These are phyloP conservation scores for Phrynocephalus versicolor DNA, from an alignment of 2,113 vertebrate genomes.

Conservation along the genomic window DNA sequence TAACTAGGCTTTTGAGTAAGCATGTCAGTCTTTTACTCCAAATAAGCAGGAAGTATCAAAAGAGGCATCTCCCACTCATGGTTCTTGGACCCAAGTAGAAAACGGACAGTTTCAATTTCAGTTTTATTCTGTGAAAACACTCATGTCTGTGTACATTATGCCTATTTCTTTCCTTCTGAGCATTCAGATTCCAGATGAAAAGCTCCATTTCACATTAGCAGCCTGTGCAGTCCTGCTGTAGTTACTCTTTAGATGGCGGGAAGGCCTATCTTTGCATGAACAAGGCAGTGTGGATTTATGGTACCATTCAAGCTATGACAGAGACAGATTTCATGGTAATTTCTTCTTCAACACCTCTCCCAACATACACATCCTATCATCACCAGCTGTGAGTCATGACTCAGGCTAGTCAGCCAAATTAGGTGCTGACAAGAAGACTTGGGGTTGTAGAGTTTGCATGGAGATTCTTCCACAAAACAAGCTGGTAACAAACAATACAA, in stretches of 20 bases:
- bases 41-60: too few species aligned
- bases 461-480: constrained; percentile 42
- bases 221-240: background rate
- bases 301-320: background rate
- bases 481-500: constrained; percentile 43
- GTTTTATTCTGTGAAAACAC: background rate
- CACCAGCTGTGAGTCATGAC: constrained; percentile 63
- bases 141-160: background rate
- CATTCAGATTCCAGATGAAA: background rate
- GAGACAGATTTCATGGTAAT: constrained; percentile 22
- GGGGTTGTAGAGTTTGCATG: constrained; percentile 55
- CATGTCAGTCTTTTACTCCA: too few species aligned
- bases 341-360: constrained; percentile 56
- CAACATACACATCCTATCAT: constrained; percentile 43
- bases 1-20: too few species aligned
- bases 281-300: background rate
- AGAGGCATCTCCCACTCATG: background rate
- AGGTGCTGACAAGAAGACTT: constrained; percentile 52
- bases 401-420: constrained; percentile 49
- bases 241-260: background rate
- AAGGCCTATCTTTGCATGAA: constrained; percentile 1
- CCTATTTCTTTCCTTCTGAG: background rate
- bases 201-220: background rate
- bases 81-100: background rate
- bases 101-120: background rate